A percentile compares a stretch with the other conserved stretches of the same genome.
phyloP scores from a whole-genome alignment of 2,888 invertebrate species.

The Parascotia fuliginaria region DNA sequence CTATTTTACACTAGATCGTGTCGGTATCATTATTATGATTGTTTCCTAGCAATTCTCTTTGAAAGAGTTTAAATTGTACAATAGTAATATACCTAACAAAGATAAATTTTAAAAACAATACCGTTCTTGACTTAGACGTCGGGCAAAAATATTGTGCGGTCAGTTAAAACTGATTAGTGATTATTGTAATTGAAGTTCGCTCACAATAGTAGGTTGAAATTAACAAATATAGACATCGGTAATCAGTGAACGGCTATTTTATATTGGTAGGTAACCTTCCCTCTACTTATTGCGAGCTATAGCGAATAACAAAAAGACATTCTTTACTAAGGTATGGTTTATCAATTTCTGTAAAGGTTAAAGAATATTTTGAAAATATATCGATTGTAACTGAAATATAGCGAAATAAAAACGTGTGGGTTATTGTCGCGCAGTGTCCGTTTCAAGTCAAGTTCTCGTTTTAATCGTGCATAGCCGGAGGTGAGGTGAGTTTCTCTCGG shows the following conservation, averaged over 20 bases:
- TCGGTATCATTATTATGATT: constrained; percentile 44
- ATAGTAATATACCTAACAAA: constrained; percentile 31
- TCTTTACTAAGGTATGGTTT: too few relatives aligned
- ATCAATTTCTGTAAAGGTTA: too few relatives aligned
- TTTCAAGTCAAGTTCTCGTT: constrained; percentile 37
- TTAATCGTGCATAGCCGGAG: constrained; percentile 40
- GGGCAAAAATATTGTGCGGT: constrained; percentile 22
- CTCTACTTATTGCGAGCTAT: too few relatives aligned
- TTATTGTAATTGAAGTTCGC: background rate
- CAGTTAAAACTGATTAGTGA: constrained; percentile 1
- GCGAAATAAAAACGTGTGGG: constrained; percentile 8
- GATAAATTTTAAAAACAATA: too few relatives aligned
- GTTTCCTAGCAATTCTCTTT: constrained; percentile 45
- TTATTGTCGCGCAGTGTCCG: constrained; percentile 25
- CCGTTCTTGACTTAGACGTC: too few relatives aligned
- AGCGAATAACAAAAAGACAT: too few relatives aligned
- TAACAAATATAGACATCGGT: too few relatives aligned
- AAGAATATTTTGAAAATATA: constrained; percentile 8
- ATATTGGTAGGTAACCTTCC: too few relatives aligned
- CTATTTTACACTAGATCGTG: constrained; percentile 51
- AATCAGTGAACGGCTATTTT: too few relatives aligned
- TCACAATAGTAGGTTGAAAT: too few relatives aligned
- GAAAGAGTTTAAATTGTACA: constrained; percentile 25
- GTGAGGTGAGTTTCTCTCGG: constrained; percentile 42
- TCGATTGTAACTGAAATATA: background rate